Base-by-base conservation (phyloP, 2,113 vertebrate genomes). In the Toxotes jaculatrix region DNA sequence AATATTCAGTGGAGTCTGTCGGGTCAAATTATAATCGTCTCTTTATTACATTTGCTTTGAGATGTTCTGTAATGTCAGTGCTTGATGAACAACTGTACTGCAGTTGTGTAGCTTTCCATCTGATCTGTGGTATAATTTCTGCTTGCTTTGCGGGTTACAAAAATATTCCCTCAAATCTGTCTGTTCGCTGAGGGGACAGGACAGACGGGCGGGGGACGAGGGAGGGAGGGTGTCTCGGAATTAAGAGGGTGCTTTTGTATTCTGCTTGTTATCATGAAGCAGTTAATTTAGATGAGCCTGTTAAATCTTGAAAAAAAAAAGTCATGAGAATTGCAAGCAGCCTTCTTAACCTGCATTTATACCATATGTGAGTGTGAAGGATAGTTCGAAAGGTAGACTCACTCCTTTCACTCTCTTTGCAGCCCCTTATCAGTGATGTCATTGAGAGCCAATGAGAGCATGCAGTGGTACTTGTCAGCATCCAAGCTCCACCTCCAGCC, bases 381-480 rank as follows among this genome's bases (percentile, higher is more conserved):
- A 38, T 60, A 49, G 77, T 16, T 23, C 2, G 66, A 69, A 60
- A 74, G 80, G 11, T 16, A 36, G 42, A 74, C 61, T 66, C 62
- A 53, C 45, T 80, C 80, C 57, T 73, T 88, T 87, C 82, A 83
- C 80, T 89, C 79, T 77, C 62, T 73, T 74, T 66, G 68, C 84
- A 79, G 69, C 65, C 10, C 36, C 49, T 84, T 83, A 87, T 92
- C 90, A 91, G 73, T 96, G 95, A 95, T 95, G 95, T 96, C 95
- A 96, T 93, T 91, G 88, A 69, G 47, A 95, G 89, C 95, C 95
- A 95, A 96, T 96, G 80, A 91, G 83, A 88, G 74, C 36, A 16
- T 60, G 74, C 84, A 47, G 70, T 78, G 61, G 68, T 62, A 47
- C 65, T 84, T 64, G 78, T 83, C 77, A 64, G 85, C 81, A 72